Evolutionary conservation across 2,888 invertebrate species (phyloP).

Genomic region (Eupithecia subfuscata): DNA sequence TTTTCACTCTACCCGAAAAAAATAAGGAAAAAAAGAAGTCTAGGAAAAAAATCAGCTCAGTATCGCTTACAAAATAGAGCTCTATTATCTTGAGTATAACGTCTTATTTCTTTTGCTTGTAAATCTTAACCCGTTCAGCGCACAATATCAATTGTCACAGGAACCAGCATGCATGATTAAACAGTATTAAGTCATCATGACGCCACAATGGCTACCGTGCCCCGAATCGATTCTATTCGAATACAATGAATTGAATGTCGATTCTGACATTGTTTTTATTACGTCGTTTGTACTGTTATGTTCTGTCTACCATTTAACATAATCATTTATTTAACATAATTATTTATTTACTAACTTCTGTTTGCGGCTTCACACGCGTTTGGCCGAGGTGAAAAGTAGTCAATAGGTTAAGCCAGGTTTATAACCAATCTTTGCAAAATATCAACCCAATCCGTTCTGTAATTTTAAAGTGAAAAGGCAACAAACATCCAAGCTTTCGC

Average conservation of each 20-base stretch:
- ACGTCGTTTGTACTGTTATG: slow-evolving; percentile 22
- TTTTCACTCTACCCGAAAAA: neutral
- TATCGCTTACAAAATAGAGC: neutral
- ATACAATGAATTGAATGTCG: slow-evolving; percentile 38
- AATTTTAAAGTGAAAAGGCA: neutral
- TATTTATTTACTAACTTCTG: neutral
- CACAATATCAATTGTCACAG: slow-evolving; percentile 19
- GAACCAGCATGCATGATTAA: slow-evolving; percentile 24
- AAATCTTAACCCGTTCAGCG: slow-evolving; percentile 7
- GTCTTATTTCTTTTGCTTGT: neutral
- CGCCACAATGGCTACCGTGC: slow-evolving; percentile 42
- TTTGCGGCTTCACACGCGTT: neutral
- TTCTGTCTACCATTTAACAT: slow-evolving; percentile 5
- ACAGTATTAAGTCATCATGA: slow-evolving; percentile 32
- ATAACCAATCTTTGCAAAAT: neutral
- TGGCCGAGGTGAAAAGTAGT: neutral
- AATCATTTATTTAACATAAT: neutral
- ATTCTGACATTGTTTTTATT: slow-evolving; percentile 24
- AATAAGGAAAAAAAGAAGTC: neutral
- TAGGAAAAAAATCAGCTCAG: neutral
- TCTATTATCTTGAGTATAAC: neutral
- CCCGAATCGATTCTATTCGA: slow-evolving; percentile 40
- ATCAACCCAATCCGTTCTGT: neutral
- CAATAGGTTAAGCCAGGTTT: neutral
- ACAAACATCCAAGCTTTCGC: neutral